phyloP scores from a whole-genome alignment of 2,888 invertebrate genomes.

The Latheticus oryzae region DNA sequence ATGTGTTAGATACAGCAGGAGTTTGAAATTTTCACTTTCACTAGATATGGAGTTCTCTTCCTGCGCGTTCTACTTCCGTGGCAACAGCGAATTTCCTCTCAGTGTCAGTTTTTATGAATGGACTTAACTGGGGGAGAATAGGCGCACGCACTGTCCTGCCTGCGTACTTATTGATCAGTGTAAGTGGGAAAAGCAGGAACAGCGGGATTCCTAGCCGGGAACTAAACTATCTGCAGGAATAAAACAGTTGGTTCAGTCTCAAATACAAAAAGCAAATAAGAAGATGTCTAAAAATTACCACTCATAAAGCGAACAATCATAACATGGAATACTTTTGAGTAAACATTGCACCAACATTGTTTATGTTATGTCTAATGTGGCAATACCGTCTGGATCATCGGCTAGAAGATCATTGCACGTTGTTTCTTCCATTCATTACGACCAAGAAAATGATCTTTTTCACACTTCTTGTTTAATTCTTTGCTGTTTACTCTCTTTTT shows the following conservation, averaged over 20 bases:
- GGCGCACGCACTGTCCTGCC: slow-evolving; percentile 36
- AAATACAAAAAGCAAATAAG: slow-evolving; percentile 17
- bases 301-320: slow-evolving; percentile 36
- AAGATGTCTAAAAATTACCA: slow-evolving; percentile 34
- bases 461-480: no score
- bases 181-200: slow-evolving; percentile 26
- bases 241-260: slow-evolving; percentile 5
- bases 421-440: no score
- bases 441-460: no score
- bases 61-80: slow-evolving; percentile 17
- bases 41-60: slow-evolving; percentile 6
- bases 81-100: slow-evolving; percentile 30
- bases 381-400: slow-evolving; percentile 21
- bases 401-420: no score
- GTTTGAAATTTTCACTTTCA: no score
- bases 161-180: slow-evolving; percentile 39
- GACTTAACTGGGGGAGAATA: slow-evolving; percentile 23
- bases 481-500: no score
- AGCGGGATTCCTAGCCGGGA: slow-evolving; percentile 23
- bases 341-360: slow-evolving; percentile 41
- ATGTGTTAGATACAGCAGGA: no score
- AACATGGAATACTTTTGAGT: slow-evolving; percentile 40
- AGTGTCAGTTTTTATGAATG: slow-evolving; percentile 37
- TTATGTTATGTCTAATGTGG: slow-evolving; percentile 43
- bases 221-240: slow-evolving; percentile 26